Evolutionary conservation across 1,140 invertebrate species (phyloP), one percentile per base, ranked within the genome.

Genomic region (Mamestra configurata): DNA sequence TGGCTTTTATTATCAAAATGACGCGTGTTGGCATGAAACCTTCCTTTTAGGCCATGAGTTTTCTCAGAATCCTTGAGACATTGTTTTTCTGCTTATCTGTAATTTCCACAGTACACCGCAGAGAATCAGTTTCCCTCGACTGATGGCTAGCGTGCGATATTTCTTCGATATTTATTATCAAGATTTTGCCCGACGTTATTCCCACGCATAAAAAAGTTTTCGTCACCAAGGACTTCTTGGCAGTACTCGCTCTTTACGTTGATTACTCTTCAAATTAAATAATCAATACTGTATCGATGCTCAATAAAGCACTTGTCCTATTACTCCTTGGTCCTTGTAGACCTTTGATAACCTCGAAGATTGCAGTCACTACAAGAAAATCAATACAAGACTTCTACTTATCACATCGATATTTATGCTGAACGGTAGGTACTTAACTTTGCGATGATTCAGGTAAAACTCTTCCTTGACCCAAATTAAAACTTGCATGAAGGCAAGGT

Each of bases 391-490:
- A 31, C 55, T 27, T 35, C 27, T 49, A 49, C 15, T 49, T 49
- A 49, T 11, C 5, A 5, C 4, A 49, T n/a, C 15, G 15, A n/a
- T 49, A 49, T n/a, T 15, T 49, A 15, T n/a, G 15, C 13, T 49
- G 15, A 15, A 49, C 43, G 15, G 13, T 46, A n/a, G n/a, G 13
- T 1, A 46, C 11, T 24, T 55, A 24, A 24, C 10, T 24, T 11
- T 22, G 3, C 18, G 31, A 43, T 46, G 18, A 43, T 15, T 68
- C 64, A 68, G 20, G 18, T 43, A 46, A 61, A 59, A 40, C 13
- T 37, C 31, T 75, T 76, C 73, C 73, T 76, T 76, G 57, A n/a
- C 73, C 15, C 73, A 13, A 76, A 76, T 76, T 64, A 31, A 61
- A 37, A 59, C 11, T 35, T 40, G 35, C 35, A 18, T 24, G 24